Conservation (phyloP, 2,888 invertebrate species). For the Tuta absoluta region DNA sequence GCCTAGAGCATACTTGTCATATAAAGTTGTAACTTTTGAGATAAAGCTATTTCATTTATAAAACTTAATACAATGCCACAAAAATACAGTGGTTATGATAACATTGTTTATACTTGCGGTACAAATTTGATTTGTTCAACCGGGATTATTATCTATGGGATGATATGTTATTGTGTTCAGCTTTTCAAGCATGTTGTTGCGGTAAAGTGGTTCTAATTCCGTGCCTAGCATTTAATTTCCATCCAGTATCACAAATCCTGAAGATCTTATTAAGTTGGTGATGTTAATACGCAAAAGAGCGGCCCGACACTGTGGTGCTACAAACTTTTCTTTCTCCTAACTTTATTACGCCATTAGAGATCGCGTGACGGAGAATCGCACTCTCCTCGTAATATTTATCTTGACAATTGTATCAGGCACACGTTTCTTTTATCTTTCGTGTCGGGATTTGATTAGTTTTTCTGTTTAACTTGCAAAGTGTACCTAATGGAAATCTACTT, state of each 20-base stretch:
- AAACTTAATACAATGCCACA: too few species aligned
- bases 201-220: too few species aligned
- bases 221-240: too few species aligned
- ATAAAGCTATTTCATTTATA: too few species aligned
- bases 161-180: too few species aligned
- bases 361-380: slow-evolving; percentile 72
- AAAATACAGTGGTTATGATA: too few species aligned
- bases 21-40: too few species aligned
- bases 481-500: neutral
- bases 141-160: too few species aligned
- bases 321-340: slow-evolving; percentile 75
- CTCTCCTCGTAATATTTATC: slow-evolving; percentile 67
- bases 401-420: slow-evolving; percentile 60
- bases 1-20: slow-evolving; percentile 35
- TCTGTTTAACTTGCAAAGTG: slow-evolving; percentile 18
- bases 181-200: too few species aligned
- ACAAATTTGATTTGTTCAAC: too few species aligned
- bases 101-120: too few species aligned
- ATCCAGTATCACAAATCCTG: slow-evolving; percentile 34
- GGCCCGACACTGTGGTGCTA: slow-evolving; percentile 50
- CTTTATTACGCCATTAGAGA: slow-evolving; percentile 79
- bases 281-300: slow-evolving; percentile 76
- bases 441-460: slow-evolving; percentile 28
- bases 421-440: slow-evolving; percentile 52
- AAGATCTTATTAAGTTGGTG: slow-evolving; percentile 58